Percentiles rank a stretch among this genome's conserved stretches.
Evolutionary conservation across 2,797 vertebrate genomes (phyloP).

Genomic region (Rhincodon typus): DNA sequence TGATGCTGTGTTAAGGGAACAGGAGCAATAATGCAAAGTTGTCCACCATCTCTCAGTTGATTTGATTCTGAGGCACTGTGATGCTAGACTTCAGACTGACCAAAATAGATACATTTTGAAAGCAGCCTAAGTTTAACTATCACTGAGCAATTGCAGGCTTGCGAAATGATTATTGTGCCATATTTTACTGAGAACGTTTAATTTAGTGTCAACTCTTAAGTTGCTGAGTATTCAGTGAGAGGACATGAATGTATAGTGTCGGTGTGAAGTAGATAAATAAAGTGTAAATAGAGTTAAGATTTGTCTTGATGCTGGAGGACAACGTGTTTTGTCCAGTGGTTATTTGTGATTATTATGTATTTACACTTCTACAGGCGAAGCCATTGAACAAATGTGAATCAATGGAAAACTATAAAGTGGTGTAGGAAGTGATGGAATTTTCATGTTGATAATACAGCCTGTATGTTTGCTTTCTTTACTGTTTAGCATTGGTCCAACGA

Average conservation of each 20-base stretch:
- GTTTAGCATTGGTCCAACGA: not conserved
- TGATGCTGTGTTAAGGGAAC: too few species aligned
- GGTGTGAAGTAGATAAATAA: too few species aligned
- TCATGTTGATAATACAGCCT: not conserved
- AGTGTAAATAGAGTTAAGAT: not conserved
- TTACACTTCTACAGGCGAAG: not conserved
- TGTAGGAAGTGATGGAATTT: not conserved
- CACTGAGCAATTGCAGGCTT: not conserved
- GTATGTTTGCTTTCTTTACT: not conserved
- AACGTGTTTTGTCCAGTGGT: not conserved
- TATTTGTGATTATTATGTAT: not conserved
- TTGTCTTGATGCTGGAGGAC: not conserved
- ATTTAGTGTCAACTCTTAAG: not conserved
- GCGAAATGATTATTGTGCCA: not conserved
- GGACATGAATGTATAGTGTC: not conserved
- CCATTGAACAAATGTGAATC: not conserved
- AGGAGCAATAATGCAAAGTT: too few species aligned
- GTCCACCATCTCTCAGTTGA: not conserved
- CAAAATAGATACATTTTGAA: not conserved
- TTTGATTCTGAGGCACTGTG: not conserved
- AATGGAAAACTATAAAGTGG: not conserved
- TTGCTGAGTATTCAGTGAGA: not conserved
- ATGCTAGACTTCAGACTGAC: not conserved
- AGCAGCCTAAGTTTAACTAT: not conserved
- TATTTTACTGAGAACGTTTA: not conserved